phyloP scores from a whole-genome alignment of 2,888 invertebrate genomes.

The Tridacna crocea region DNA sequence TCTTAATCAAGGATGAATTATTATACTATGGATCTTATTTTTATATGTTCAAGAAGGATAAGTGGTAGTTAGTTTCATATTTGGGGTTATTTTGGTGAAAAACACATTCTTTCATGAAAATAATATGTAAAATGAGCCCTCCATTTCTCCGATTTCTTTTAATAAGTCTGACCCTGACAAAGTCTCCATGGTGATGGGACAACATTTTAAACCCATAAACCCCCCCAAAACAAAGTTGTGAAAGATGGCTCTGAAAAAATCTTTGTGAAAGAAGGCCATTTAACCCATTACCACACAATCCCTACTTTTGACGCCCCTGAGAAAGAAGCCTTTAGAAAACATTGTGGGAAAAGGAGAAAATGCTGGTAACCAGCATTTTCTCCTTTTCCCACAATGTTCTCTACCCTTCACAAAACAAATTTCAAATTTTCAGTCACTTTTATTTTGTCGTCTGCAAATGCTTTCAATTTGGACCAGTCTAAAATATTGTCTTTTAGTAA shows the following conservation, averaged over 20 bases:
- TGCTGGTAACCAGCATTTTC: neutral
- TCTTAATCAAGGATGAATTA: no score
- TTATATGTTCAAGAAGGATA: neutral
- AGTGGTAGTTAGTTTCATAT: neutral
- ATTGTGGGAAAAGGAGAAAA: conserved; percentile 11
- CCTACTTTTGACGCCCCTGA: no score
- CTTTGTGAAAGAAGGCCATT: neutral
- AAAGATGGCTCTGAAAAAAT: neutral
- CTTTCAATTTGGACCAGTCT: no score
- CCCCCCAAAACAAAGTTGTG: no score
- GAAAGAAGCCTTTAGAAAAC: no score
- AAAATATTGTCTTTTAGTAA: no score
- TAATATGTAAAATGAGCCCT: conserved; percentile 2
- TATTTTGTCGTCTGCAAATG: no score
- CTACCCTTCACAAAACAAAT: no score
- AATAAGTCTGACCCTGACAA: conserved; percentile 10
- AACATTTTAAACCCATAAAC: neutral
- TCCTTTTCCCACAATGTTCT: no score
- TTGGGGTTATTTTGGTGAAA: neutral
- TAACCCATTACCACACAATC: no score
- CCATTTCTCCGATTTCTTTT: conserved; percentile 7
- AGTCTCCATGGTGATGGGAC: neutral
- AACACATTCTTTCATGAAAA: neutral
- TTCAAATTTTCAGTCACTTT: no score
- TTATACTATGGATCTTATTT: no score